Percentiles rank a stretch among this genome's conserved stretches.
Evolutionary conservation across 2,797 vertebrate species (phyloP).

Genomic region (Loris lydekkerianus): DNA sequence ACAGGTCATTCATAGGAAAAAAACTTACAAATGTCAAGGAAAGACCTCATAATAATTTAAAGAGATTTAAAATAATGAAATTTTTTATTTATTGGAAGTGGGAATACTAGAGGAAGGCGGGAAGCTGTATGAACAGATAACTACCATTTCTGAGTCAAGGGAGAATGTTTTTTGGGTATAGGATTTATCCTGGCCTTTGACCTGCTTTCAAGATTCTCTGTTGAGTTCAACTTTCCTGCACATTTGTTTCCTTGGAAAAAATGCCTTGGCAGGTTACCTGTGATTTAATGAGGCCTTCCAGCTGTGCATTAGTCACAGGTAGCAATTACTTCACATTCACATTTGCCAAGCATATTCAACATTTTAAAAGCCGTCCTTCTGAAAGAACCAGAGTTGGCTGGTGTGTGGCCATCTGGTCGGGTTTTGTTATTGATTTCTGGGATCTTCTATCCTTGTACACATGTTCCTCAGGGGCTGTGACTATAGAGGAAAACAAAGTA

Average conservation of each 20-base stretch:
- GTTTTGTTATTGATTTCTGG: constrained; percentile 18
- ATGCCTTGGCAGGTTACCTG: constrained; percentile 8
- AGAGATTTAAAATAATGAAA: neutral
- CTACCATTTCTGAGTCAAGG: neutral
- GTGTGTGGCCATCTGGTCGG: neutral
- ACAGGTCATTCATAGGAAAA: neutral
- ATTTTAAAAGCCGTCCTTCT: constrained; percentile 22
- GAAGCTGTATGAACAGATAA: neutral
- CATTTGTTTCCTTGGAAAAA: constrained; percentile 59
- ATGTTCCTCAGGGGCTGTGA: neutral
- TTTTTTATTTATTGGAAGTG: neutral
- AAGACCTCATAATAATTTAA: neutral
- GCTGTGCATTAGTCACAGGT: constrained; percentile 55
- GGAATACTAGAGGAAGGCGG: neutral
- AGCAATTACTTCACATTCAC: constrained; percentile 9
- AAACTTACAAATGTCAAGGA: neutral
- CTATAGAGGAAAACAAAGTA: constrained; percentile 31
- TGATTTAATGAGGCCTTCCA: neutral
- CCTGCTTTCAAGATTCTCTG: neutral
- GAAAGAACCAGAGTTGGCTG: neutral
- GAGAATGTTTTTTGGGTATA: neutral
- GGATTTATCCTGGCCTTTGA: neutral
- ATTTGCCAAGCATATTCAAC: constrained; percentile 1
- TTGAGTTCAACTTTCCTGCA: neutral
- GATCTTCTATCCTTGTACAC: neutral